Conservation (phyloP, 2,888 invertebrate species). For the Elegia similella region DNA sequence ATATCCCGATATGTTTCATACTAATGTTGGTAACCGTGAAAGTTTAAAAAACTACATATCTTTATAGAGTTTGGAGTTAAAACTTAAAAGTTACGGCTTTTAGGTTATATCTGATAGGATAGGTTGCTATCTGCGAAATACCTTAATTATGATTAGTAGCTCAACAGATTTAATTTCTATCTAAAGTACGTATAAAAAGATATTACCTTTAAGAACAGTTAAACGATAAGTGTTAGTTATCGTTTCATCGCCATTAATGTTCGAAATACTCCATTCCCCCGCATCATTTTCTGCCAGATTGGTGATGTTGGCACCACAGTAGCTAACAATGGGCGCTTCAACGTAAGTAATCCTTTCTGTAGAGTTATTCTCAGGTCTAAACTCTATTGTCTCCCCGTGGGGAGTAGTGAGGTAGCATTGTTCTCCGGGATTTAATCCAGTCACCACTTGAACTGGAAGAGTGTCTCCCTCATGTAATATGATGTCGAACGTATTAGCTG, state of each 20-base stretch:
- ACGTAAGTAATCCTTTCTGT: slow-evolving; percentile 28
- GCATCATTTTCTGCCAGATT: slow-evolving; percentile 29
- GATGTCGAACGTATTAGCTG: not conserved
- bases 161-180: too few species aligned
- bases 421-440: slow-evolving; percentile 8
- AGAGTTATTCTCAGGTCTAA: slow-evolving; percentile 32
- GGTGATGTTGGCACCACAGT: slow-evolving; percentile 29
- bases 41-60: too few species aligned
- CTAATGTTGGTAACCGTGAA: too few species aligned
- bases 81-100: too few species aligned
- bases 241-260: not conserved
- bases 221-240: not conserved
- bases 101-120: too few species aligned
- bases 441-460: not conserved
- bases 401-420: slow-evolving; percentile 35
- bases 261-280: slow-evolving; percentile 35
- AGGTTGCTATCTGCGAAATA: too few species aligned
- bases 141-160: too few species aligned
- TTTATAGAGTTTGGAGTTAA: too few species aligned
- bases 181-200: too few species aligned
- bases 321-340: slow-evolving; percentile 6
- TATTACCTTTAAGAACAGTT: slow-evolving; percentile 1
- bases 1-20: too few species aligned
- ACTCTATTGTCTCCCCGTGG: slow-evolving; percentile 25
- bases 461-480: not conserved